Conservation (phyloP, 1,140 invertebrate species). For the Drosophila pandora region DNA sequence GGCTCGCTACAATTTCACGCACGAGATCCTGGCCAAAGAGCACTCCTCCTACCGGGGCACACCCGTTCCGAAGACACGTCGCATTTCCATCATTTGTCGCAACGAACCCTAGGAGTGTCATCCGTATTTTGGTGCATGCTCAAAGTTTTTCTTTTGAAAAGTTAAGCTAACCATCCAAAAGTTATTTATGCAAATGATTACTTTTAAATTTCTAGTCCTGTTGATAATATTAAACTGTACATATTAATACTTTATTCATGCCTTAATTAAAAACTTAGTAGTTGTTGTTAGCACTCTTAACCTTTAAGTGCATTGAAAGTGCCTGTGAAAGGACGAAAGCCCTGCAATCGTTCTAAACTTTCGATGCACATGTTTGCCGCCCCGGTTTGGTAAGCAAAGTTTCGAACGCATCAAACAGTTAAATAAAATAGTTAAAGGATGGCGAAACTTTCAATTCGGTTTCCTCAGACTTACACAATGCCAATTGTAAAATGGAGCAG, state of each 20-base stretch:
- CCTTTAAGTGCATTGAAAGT: neutral
- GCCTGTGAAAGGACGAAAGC: neutral
- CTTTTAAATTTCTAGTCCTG: neutral
- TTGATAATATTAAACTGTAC: neutral
- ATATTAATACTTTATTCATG: neutral
- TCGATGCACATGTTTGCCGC: neutral
- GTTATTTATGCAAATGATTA: neutral
- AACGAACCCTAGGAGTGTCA: conserved; percentile 87
- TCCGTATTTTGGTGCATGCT: neutral
- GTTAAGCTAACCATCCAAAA: neutral
- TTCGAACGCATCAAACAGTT: conserved; percentile 24
- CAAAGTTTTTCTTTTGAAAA: neutral
- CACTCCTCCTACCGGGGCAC: conserved; percentile 90
- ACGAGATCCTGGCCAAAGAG: conserved; percentile 93
- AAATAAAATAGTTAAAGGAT: conserved; percentile 9
- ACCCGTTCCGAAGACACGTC: conserved; percentile 87
- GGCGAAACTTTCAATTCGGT: conserved; percentile 26
- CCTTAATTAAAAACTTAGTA: neutral
- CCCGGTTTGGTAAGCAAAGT: neutral
- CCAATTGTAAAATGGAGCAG: neutral
- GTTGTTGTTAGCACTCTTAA: neutral
- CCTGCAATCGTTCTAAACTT: neutral
- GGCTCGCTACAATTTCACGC: conserved; percentile 95
- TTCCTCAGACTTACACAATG: neutral
- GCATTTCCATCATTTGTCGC: conserved; percentile 96